Conservation (phyloP, 2,888 invertebrate genomes). For the Mechanitis messenoides region DNA sequence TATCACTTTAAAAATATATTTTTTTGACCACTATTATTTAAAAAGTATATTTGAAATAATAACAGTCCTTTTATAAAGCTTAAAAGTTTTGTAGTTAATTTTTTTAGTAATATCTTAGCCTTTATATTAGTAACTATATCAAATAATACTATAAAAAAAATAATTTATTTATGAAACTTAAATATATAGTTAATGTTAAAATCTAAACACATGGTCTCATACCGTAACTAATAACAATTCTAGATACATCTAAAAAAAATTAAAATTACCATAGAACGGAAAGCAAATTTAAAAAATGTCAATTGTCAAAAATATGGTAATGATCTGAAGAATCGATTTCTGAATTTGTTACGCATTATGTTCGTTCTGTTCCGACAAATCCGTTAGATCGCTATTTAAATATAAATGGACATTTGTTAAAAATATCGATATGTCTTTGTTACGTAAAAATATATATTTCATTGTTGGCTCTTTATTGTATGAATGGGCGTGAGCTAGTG, state of each 20-base stretch:
- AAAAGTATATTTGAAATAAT: no score
- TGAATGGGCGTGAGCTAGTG: constrained; percentile 48
- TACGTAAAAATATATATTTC: constrained; percentile 11
- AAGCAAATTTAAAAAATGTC: constrained; percentile 24
- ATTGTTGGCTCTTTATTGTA: constrained; percentile 44
- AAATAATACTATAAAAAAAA: no score
- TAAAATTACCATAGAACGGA: background rate
- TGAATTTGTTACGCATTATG: constrained; percentile 65
- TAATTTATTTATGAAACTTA: no score
- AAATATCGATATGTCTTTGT: constrained; percentile 43
- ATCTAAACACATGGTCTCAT: no score
- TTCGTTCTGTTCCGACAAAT: constrained; percentile 54
- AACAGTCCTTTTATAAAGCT: no score
- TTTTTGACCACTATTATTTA: no score
- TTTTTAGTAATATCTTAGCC: no score
- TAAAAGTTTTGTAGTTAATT: no score
- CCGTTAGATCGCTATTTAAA: constrained; percentile 53
- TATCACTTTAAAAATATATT: no score
- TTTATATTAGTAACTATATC: no score
- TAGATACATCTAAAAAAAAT: background rate
- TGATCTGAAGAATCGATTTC: constrained; percentile 61
- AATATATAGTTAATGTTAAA: no score
- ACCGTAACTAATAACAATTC: background rate
- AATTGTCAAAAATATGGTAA: constrained; percentile 57
- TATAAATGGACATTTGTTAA: constrained; percentile 51